Conservation (phyloP, 2,797 vertebrate species). For the Microctenopoma steveboyesi region DNA sequence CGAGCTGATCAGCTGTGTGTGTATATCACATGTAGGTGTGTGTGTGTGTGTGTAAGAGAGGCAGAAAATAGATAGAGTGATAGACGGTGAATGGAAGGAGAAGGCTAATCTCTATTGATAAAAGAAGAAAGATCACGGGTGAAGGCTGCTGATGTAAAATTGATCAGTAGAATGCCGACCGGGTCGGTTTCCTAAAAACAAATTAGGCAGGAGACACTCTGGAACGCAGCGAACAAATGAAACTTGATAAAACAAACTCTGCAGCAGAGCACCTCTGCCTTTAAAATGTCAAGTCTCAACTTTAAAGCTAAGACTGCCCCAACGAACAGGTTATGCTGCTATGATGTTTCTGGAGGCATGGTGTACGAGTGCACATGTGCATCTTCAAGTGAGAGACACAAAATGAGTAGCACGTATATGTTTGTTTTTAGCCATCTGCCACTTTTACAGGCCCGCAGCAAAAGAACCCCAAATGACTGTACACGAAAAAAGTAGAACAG, state of each 20-base stretch:
- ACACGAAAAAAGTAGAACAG: slow-evolving; percentile 65
- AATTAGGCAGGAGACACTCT: slow-evolving; percentile 34
- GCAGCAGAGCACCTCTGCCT: neutral
- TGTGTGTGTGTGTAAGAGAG: slow-evolving; percentile 19
- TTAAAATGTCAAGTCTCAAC: neutral
- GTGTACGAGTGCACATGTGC: slow-evolving; percentile 4
- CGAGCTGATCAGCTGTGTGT: slow-evolving; percentile 55
- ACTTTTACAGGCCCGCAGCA: slow-evolving; percentile 35
- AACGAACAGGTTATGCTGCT: no score
- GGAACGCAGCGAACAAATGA: slow-evolving; percentile 46
- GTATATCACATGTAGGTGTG: slow-evolving; percentile 32
- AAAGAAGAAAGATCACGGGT: slow-evolving; percentile 61
- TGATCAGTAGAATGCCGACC: slow-evolving; percentile 43
- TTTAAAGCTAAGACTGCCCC: neutral
- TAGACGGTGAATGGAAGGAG: slow-evolving; percentile 50
- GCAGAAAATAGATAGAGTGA: slow-evolving; percentile 46
- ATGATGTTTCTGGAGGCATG: neutral
- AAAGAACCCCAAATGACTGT: slow-evolving; percentile 49
- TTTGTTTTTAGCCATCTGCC: slow-evolving; percentile 58
- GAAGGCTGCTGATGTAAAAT: slow-evolving; percentile 62
- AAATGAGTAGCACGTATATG: slow-evolving; percentile 19
- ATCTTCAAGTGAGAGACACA: slow-evolving; percentile 23
- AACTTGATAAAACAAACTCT: slow-evolving; percentile 33
- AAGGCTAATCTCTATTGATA: slow-evolving; percentile 71
- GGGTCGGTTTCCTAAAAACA: slow-evolving; percentile 46